Percentiles rank a stretch among this genome's conserved stretches.
phyloP scores from a whole-genome alignment of 1,140 invertebrate species.

The Pseudachorutes palmiensis region DNA sequence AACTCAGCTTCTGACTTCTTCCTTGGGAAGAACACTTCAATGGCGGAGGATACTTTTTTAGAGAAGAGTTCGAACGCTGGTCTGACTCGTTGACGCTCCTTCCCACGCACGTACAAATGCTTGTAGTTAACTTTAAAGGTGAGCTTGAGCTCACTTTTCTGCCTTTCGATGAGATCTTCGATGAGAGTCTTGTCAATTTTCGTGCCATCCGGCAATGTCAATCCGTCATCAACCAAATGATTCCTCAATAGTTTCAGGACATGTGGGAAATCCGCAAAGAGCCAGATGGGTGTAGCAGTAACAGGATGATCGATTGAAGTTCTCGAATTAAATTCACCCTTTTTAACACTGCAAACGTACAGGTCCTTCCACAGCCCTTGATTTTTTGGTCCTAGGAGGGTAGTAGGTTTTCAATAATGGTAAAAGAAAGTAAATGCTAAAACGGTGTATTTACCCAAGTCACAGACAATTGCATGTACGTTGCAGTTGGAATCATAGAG shows the following conservation, averaged over 20 bases:
- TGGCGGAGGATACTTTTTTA: not conserved
- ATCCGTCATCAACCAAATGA: constrained; percentile 38
- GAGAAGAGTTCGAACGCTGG: constrained; percentile 7
- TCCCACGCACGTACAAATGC: constrained; percentile 5
- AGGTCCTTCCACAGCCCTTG: constrained; percentile 25
- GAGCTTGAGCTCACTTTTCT: constrained; percentile 13
- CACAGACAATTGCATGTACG: constrained; percentile 40
- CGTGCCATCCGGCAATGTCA: constrained; percentile 15
- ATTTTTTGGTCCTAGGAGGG: constrained; percentile 31
- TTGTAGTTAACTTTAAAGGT: not conserved
- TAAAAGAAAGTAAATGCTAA: too few species aligned
- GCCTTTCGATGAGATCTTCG: not conserved
- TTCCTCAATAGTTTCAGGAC: constrained; percentile 39
- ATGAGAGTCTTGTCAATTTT: not conserved
- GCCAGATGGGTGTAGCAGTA: constrained; percentile 28
- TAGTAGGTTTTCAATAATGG: too few species aligned
- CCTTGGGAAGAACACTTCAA: not conserved
- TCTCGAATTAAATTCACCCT: constrained; percentile 13
- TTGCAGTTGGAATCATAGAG: constrained; percentile 39
- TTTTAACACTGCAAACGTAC: constrained; percentile 15
- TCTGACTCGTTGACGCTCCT: not conserved
- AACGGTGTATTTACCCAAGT: too few species aligned
- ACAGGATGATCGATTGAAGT: constrained; percentile 30
- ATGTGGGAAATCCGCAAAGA: constrained; percentile 38
- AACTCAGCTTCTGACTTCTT: constrained; percentile 1